Evolutionary conservation across 1,140 invertebrate genomes (phyloP).

Genomic region (Vanessa atalanta): DNA sequence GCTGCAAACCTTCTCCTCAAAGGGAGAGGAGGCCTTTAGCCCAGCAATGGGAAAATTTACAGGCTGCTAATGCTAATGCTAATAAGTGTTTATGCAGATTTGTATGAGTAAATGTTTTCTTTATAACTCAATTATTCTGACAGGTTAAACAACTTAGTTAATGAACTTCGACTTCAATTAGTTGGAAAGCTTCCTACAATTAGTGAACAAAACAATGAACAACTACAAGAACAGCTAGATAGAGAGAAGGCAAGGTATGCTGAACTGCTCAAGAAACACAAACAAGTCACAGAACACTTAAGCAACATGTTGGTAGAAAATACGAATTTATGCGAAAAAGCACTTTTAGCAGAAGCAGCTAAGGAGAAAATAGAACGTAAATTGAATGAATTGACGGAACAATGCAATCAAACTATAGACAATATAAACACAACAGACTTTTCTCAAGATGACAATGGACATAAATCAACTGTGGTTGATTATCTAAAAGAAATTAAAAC

Average conservation of each 20-base stretch:
- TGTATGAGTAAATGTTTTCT: too few relatives aligned
- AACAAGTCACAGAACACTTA: constrained; percentile 82
- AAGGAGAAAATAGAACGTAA: constrained; percentile 85
- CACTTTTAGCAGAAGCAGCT: constrained; percentile 83
- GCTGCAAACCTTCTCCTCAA: too few relatives aligned
- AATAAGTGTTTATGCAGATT: too few relatives aligned
- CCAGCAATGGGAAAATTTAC: too few relatives aligned
- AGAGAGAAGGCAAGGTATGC: constrained; percentile 75
- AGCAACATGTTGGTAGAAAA: constrained; percentile 82
- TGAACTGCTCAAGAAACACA: constrained; percentile 82
- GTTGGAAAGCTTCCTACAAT: constrained; percentile 71
- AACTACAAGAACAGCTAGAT: constrained; percentile 79
- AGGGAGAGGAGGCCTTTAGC: too few relatives aligned
- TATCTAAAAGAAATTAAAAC: constrained; percentile 81
- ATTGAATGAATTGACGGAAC: constrained; percentile 83
- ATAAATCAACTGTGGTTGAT: constrained; percentile 63
- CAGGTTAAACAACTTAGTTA: constrained; percentile 84
- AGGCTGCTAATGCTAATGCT: too few relatives aligned
- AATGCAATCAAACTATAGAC: constrained; percentile 82
- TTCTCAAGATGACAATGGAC: constrained; percentile 50
- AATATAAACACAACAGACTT: constrained; percentile 67
- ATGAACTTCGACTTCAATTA: constrained; percentile 84
- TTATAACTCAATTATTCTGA: constrained; percentile 25
- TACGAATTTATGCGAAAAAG: constrained; percentile 83
- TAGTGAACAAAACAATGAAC: constrained; percentile 65